These are phyloP conservation scores for Hecatera dysodea DNA, from an alignment of 2,888 invertebrate species.

Conservation along the genomic window DNA sequence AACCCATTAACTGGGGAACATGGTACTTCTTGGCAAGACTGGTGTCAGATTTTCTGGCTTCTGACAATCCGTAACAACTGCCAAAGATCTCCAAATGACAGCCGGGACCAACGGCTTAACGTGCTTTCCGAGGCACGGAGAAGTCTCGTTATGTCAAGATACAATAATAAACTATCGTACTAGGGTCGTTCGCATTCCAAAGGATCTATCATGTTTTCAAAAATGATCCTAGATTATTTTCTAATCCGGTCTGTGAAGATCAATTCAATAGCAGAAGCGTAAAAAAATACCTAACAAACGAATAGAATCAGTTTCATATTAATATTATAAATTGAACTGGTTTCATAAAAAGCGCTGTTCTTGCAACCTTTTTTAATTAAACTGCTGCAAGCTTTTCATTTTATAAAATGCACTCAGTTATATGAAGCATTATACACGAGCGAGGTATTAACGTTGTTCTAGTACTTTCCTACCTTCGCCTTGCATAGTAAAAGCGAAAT, in stretches of 20 bases:
- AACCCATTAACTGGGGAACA: too few relatives aligned
- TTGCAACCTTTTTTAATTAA: constrained; percentile 6
- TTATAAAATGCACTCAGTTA: constrained; percentile 11
- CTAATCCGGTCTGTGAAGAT: neutral
- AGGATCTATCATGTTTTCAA: neutral
- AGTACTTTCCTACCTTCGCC: constrained; percentile 10
- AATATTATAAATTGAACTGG: neutral
- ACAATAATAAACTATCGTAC: too few relatives aligned
- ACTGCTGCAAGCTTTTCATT: constrained; percentile 14
- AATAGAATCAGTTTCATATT: too few relatives aligned
- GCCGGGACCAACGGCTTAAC: too few relatives aligned
- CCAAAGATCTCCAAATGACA: too few relatives aligned
- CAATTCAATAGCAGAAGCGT: neutral
- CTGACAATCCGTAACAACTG: too few relatives aligned
- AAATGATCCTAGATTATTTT: neutral
- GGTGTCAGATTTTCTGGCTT: too few relatives aligned
- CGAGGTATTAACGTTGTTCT: neutral
- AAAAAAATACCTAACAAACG: neutral
- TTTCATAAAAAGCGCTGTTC: neutral
- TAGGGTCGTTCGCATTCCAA: neutral
- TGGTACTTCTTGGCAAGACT: too few relatives aligned
- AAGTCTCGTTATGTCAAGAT: too few relatives aligned
- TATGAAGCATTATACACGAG: neutral
- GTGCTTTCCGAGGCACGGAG: too few relatives aligned
- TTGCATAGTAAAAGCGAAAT: constrained; percentile 9